These are phyloP conservation scores for Drosophila kambysellisi DNA, from an alignment of 2,888 invertebrate species.

Conservation along the genomic window DNA sequence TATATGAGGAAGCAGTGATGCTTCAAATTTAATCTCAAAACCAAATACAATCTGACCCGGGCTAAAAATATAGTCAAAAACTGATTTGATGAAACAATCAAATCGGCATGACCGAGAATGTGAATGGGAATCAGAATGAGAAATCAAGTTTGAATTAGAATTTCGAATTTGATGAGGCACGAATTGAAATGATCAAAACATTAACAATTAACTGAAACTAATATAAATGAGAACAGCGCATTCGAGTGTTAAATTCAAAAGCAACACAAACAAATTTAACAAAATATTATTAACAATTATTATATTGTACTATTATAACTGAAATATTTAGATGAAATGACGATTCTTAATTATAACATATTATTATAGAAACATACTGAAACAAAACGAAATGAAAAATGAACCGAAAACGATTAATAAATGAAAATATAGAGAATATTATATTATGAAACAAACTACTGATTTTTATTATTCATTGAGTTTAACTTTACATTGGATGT, in stretches of 20 bases:
- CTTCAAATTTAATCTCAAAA: conserved; percentile 50
- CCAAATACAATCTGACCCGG: conserved; percentile 49
- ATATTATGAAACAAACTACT: conserved; percentile 66
- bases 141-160: conserved; percentile 22
- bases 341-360: conserved; percentile 82
- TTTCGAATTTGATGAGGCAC: conserved; percentile 6
- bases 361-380: conserved; percentile 82
- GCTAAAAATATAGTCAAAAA: conserved; percentile 32
- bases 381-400: conserved; percentile 63
- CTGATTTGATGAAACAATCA: conserved; percentile 38
- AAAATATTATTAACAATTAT: conserved; percentile 80
- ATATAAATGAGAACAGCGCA: conserved; percentile 37
- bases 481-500: background rate
- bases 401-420: conserved; percentile 70
- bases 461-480: background rate
- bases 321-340: conserved; percentile 83
- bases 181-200: conserved; percentile 31
- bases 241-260: conserved; percentile 54
- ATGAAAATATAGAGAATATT: conserved; percentile 83
- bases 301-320: conserved; percentile 82
- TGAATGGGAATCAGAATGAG: conserved; percentile 34
- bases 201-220: conserved; percentile 34
- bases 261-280: conserved; percentile 64
- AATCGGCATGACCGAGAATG: conserved; percentile 29
- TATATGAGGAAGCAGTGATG: conserved; percentile 21